phyloP scores from a whole-genome alignment of 64 coral and sea anemone species.

The Stichodactyla helianthus region DNA sequence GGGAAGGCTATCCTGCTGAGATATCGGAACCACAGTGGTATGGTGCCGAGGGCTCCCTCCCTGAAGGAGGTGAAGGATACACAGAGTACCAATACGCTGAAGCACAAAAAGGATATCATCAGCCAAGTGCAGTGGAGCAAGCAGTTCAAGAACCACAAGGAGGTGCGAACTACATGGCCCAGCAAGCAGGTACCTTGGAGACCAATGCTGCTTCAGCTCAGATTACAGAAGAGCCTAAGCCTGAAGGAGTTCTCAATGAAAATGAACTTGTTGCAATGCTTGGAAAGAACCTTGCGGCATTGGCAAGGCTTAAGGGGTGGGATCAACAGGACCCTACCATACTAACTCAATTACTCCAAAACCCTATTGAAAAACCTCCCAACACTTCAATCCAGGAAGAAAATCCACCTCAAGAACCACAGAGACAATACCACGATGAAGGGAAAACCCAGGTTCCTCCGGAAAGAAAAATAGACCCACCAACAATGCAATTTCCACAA shows the following conservation, averaged over 20 bases:
- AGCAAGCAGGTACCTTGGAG: not conserved
- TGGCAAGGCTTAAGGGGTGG: constrained; percentile 7
- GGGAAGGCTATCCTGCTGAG: not conserved
- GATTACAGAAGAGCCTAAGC: not conserved
- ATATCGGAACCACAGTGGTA: constrained; percentile 17
- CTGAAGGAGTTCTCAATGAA: not conserved
- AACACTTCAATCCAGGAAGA: not conserved
- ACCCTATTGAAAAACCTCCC: not conserved
- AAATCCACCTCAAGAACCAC: not conserved
- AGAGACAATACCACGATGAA: not conserved
- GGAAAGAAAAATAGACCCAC: not conserved
- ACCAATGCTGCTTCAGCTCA: not conserved
- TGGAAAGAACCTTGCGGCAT: not conserved
- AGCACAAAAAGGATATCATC: not conserved
- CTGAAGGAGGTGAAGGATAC: constrained; percentile 13
- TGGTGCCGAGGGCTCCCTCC: constrained; percentile 2
- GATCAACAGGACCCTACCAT: not conserved
- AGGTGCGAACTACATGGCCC: not conserved
- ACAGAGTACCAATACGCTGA: constrained; percentile 7
- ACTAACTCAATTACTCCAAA: not conserved
- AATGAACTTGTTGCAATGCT: not conserved
- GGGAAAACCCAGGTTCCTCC: not conserved
- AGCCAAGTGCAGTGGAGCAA: not conserved
- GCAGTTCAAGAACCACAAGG: not conserved
- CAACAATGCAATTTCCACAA: not conserved